Percentiles rank a stretch among this genome's conserved stretches.
phyloP scores from a whole-genome alignment of 2,888 invertebrate species.

The Nomada ruficornis region DNA sequence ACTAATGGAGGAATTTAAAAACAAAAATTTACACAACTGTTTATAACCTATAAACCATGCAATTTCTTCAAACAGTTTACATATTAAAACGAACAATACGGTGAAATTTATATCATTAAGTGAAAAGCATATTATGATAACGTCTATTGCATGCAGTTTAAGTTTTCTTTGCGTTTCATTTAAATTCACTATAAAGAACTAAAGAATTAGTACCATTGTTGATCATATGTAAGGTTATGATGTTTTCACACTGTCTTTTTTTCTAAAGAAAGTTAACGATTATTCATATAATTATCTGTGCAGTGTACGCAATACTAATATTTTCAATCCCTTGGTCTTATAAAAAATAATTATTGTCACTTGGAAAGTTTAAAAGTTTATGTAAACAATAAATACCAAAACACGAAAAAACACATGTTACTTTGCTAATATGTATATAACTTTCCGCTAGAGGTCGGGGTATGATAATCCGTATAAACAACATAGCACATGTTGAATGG shows the following conservation, averaged over 20 bases:
- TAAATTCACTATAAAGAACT: neutral
- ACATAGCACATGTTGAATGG: too few relatives aligned
- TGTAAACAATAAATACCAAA: neutral
- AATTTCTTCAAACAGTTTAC: neutral
- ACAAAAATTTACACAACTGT: neutral
- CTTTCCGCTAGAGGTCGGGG: slow-evolving; percentile 22
- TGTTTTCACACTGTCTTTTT: neutral
- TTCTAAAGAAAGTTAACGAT: neutral
- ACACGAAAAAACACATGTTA: slow-evolving; percentile 4
- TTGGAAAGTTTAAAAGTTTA: slow-evolving; percentile 3
- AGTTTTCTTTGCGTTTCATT: neutral
- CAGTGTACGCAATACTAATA: neutral
- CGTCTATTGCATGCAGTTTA: neutral
- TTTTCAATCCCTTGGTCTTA: neutral
- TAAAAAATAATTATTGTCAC: slow-evolving; percentile 3
- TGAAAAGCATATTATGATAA: neutral
- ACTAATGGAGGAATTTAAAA: neutral
- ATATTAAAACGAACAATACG: neutral
- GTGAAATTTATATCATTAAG: neutral
- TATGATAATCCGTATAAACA: neutral
- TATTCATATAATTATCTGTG: neutral
- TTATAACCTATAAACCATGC: neutral
- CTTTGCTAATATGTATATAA: neutral
- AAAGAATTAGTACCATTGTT: slow-evolving; percentile 39
- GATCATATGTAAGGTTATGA: slow-evolving; percentile 34